phyloP scores from a whole-genome alignment of 2,113 vertebrate genomes.

The Varanus komodoensis region DNA sequence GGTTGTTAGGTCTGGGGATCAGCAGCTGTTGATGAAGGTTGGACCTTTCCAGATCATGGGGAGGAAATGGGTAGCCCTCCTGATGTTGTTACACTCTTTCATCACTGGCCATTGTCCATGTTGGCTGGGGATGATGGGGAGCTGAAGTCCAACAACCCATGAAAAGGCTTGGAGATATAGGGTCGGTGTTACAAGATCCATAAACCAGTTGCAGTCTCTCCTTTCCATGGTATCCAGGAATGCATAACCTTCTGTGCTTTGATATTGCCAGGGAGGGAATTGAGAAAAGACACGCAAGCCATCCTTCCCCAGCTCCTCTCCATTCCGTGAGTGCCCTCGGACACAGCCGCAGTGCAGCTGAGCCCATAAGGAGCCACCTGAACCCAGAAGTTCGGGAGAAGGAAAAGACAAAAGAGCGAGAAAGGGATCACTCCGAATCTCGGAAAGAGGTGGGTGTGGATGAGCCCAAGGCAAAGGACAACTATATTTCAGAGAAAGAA shows the following conservation, averaged over 20 bases:
- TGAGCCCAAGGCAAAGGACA: conserved; percentile 94
- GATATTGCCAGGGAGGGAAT: conserved; percentile 84
- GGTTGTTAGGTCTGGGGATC: background rate
- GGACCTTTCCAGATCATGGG: background rate
- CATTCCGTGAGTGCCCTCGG: conserved; percentile 86
- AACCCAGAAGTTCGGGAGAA: conserved; percentile 87
- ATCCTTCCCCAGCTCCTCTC: conserved; percentile 89
- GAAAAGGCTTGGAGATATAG: background rate
- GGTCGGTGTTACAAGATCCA: too few relatives aligned
- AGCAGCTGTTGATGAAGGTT: background rate
- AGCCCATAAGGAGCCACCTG: conserved; percentile 85
- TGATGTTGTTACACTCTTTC: background rate
- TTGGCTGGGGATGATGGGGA: background rate
- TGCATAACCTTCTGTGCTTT: conserved; percentile 25
- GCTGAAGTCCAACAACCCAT: background rate
- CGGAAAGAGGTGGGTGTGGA: conserved; percentile 89
- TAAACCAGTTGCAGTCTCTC: too few relatives aligned
- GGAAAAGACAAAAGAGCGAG: conserved; percentile 88
- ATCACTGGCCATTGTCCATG: background rate
- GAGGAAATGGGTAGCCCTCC: background rate
- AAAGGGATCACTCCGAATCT: conserved; percentile 86
- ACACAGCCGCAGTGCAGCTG: conserved; percentile 84
- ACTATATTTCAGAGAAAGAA: conserved; percentile 88
- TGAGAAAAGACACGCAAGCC: conserved; percentile 93
- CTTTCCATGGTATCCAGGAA: too few relatives aligned